Evolutionary conservation across 1,140 invertebrate genomes (phyloP), one percentile per base, ranked within the genome.

Genomic region (Procambarus clarkii): DNA sequence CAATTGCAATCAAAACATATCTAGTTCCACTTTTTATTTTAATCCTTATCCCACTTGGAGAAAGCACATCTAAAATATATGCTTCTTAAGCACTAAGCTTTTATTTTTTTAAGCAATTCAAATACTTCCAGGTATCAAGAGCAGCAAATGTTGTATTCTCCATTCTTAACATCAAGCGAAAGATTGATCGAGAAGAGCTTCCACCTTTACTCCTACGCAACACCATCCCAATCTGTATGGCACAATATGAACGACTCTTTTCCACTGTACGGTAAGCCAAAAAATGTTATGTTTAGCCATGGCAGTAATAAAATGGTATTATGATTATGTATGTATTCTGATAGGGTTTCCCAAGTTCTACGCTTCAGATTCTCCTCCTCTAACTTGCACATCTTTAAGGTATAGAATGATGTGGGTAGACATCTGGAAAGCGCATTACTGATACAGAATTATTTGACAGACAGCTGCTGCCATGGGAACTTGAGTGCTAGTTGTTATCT

Each of bases 161-260:
- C 88, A 92, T 95, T 5, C 86, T 95, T 81, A 88, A 92, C 54
- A 95, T 95, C 44, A 95, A 95, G 79, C 94, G 95, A 91, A 92
- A 94, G 60, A 94, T 95, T 85, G 95, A 95, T 88, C 91, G 95
- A 45, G 95, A 95, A 93, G 93, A 95, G 90, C 91, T 96, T 24
- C 93, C 94, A 13, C 95, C 95, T 8, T 92, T 95, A 13, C 92
- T 95, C 8, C 94, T 95, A 15, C 92, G 95, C 13, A 94, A 94
- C 87, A 95, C 95, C 74, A 94, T 95, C 91, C 94, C 94, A 48
- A 94, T 94, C 69, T 95, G 94, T 88, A 95, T 95, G 94, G 94
- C 94, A 21, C 94, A 95, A 84, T 95, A 95, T 94, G 94, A 95
- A 86, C 88, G 94, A 48, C 86, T 95, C 2, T 94, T 94, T 88